phyloP scores from a whole-genome alignment of 1,140 invertebrate genomes.

The Drusus annulatus region DNA sequence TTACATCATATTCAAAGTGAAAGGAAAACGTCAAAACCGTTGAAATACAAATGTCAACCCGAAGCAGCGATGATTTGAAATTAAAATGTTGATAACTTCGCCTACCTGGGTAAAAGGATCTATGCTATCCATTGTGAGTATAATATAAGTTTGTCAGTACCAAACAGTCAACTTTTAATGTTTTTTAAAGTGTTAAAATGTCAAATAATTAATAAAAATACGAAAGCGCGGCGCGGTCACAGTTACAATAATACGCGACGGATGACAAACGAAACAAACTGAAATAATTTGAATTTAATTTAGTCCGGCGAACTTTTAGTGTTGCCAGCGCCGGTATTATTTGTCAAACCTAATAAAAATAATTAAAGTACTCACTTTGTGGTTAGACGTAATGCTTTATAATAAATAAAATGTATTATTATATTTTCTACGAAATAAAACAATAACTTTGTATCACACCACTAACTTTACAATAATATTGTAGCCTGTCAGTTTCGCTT shows the following conservation, averaged over 20 bases:
- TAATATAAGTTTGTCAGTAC: background rate
- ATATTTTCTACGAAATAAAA: no score
- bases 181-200: background rate
- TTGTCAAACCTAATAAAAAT: no score
- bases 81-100: background rate
- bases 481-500: no score
- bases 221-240: slow-evolving; percentile 7
- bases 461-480: no score
- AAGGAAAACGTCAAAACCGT: slow-evolving; percentile 47
- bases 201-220: slow-evolving; percentile 11
- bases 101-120: slow-evolving; percentile 70
- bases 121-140: slow-evolving; percentile 63
- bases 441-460: no score
- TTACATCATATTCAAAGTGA: slow-evolving; percentile 44
- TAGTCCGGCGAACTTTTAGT: slow-evolving; percentile 1
- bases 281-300: slow-evolving; percentile 45
- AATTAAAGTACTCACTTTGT: no score
- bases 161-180: background rate
- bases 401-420: no score
- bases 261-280: slow-evolving; percentile 43
- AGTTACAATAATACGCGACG: slow-evolving; percentile 5
- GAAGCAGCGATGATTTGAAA: slow-evolving; percentile 16
- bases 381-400: no score
- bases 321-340: background rate
- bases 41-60: slow-evolving; percentile 40